Evolutionary conservation across 2,888 invertebrate species (phyloP).

Genomic region (Atethmia centrago): DNA sequence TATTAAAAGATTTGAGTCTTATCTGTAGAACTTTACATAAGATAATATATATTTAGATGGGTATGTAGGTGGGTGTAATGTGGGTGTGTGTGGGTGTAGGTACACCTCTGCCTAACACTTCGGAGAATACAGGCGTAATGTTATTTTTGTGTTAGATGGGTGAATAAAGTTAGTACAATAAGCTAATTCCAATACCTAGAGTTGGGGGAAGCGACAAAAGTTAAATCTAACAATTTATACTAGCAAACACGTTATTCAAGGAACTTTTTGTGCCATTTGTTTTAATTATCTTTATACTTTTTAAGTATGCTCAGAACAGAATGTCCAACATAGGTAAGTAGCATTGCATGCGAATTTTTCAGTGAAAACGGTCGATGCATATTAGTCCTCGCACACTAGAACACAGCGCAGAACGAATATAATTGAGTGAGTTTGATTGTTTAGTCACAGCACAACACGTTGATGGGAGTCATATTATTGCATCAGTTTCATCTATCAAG

Average conservation of each 20-base stretch:
- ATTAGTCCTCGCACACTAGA: constrained; percentile 9
- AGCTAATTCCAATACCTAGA: not conserved
- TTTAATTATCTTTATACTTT: not conserved
- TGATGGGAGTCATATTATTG: not conserved
- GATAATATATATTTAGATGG: not conserved
- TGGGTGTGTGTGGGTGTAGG: not conserved
- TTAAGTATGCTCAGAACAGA: not conserved
- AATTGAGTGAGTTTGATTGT: constrained; percentile 21
- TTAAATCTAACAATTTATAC: not conserved
- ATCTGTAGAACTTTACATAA: not conserved
- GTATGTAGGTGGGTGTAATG: not conserved
- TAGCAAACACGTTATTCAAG: not conserved
- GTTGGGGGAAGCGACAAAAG: no score
- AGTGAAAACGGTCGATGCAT: not conserved
- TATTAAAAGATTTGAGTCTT: constrained; percentile 23
- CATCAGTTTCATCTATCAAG: not conserved
- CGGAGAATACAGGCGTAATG: not conserved
- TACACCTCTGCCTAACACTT: not conserved
- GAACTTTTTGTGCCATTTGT: not conserved
- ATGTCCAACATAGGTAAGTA: not conserved
- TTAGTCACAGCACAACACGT: not conserved
- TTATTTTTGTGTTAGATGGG: not conserved
- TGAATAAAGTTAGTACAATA: not conserved
- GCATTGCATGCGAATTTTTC: not conserved
- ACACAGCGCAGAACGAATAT: not conserved